Evolutionary conservation across 2,888 invertebrate genomes (phyloP).

Genomic region (Eupithecia insigniata): DNA sequence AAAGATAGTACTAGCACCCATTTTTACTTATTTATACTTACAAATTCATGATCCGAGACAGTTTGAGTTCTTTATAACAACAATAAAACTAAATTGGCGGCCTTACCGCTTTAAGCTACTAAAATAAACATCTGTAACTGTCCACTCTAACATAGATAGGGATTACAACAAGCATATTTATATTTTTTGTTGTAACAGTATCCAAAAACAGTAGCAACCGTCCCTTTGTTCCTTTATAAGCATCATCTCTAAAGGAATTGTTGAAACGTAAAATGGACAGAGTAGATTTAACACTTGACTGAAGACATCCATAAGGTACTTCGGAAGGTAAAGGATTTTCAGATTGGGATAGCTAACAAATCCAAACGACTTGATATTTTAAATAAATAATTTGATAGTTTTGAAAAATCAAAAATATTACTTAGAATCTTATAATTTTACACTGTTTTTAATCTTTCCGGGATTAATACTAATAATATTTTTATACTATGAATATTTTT

Average conservation of each 20-base stretch:
- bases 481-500: too few relatives aligned
- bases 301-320: neutral
- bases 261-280: neutral
- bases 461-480: too few relatives aligned
- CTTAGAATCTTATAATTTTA: too few relatives aligned
- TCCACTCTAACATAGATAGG: neutral
- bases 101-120: too few relatives aligned
- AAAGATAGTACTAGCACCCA: too few relatives aligned
- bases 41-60: too few relatives aligned
- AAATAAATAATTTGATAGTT: too few relatives aligned
- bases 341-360: neutral
- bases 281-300: neutral
- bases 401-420: too few relatives aligned
- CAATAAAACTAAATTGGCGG: neutral
- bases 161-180: neutral
- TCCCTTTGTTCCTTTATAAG: neutral
- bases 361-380: neutral
- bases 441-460: too few relatives aligned
- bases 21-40: too few relatives aligned
- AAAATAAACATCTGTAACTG: neutral
- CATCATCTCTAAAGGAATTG: neutral
- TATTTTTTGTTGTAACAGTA: neutral
- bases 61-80: too few relatives aligned
- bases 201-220: slow-evolving; percentile 2
- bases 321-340: neutral